Base-by-base conservation (phyloP, 2,113 vertebrate genomes). In the Aptenodytes patagonicus region DNA sequence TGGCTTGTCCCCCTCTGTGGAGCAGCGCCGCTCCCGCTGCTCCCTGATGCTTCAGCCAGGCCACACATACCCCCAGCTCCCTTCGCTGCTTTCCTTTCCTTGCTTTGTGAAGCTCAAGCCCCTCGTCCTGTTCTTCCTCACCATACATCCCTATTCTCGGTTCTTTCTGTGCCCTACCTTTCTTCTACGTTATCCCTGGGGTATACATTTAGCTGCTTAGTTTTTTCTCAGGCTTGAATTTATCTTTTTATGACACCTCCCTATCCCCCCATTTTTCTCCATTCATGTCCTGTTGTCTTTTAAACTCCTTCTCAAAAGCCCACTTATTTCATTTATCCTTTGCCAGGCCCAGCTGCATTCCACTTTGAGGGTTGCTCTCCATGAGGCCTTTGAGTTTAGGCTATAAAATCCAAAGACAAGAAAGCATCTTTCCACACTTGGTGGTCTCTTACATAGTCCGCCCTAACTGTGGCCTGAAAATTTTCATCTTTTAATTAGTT, bases 111-210 rank as follows among this genome's bases (percentile, higher is more conserved):
- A 68, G 42, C 62, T 52, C 55, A 70, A 81, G 34, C 4, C 44
- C 2, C 5, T 73, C n/a, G 31, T 24, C 24, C 46, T 44, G 28
- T 49, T 83, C 17, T 65, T 68, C 38, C 52, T 79, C 44, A 71
- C 11, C 19, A 12, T 19, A 51, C 0, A 0, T 17, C 40, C 10
- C 22, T 57, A 29, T n/a, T 73, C 44, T 64, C 2, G 2, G 26
- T 51, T 75, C 51, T 55, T 89, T 28, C 73, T 78, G 29, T 21
- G 9, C 51, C n/a, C 22, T 68, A 29, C 20, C 57, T 86, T 84
- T 85, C 29, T 85, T 85, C 47, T 26, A 9, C 28, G 4, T 73
- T 52, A 34, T 86, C 42, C 49, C 13, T 55, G 47, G 10, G 24
- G 70, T 13, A 71, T n/a, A 1, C 0, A 72, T 93, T n/a, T 60